Base-by-base conservation (phyloP, 2,888 invertebrate genomes). In the Abrostola tripartita region DNA sequence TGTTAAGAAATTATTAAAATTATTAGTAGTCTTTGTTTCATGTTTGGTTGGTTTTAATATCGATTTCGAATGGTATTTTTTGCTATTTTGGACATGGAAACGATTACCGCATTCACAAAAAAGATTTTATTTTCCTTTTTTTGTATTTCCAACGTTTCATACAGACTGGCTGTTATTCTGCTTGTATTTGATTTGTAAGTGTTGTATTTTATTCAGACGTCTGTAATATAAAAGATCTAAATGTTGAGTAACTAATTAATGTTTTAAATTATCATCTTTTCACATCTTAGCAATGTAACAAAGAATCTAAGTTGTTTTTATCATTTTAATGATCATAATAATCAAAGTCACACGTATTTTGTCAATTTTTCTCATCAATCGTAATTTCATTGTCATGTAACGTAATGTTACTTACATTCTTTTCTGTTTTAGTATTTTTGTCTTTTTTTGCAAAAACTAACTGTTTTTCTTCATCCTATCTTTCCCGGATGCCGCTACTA, bases 401-500 rank as follows among this genome's bases (percentile, higher is more conserved):
- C 42, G 42, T 41, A 47, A 52, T 42, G 54, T 72, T 72, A 55
- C 58, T 51, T 44, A 52, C 8, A 52, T 76, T 58, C 53, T 61
- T 71, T 44, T 57, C 67, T 58, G 8, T 56, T 53, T 58, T 52
- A 12, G 4, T 60, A 6, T 63, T 61, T 24, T 52, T 42, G 40
- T 65, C 49, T 55, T 53, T 38, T 66, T 71, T 69, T 61, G 71
- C 73, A 59, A 74, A 65, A 74, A 76, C 78, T 81, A 79, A 79
- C 72, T 90, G 90, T 91, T 89, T 87, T 90, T 92, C 74, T 68
- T 74, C 71, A 68, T 71, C 74, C 65, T 61, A 49, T 69, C 68
- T 90, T 92, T 88, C 81, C 90, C 91, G 92, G 92, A 90, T 83
- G 80, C 81, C 68, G 93, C 93, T 83, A 95, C 95, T 88, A 89